These are phyloP conservation scores for Xestia sexstrigata DNA, from an alignment of 2,888 invertebrate genomes.

Conservation along the genomic window DNA sequence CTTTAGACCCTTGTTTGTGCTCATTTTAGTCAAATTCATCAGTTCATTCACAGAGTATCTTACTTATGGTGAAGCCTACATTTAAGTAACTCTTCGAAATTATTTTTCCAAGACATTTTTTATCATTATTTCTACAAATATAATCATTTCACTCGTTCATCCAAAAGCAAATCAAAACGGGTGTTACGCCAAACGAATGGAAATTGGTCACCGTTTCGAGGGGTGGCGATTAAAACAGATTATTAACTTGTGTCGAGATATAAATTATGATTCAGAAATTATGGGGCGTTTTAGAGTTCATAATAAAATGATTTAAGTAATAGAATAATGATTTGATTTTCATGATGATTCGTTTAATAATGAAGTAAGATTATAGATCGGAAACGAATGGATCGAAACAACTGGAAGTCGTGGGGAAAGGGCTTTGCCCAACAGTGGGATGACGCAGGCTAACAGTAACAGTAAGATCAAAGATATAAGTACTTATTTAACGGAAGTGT, in stretches of 20 bases:
- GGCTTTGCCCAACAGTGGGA: too few relatives aligned
- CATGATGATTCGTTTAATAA: conserved; percentile 10
- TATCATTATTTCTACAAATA: conserved; percentile 66
- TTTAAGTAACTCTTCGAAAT: neutral
- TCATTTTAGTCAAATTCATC: neutral
- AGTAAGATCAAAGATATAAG: neutral
- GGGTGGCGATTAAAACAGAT: conserved; percentile 54
- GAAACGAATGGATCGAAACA: too few relatives aligned
- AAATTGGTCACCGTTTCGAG: conserved; percentile 60
- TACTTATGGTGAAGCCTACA: neutral
- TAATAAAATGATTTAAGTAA: conserved; percentile 50
- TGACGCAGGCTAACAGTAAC: too few relatives aligned
- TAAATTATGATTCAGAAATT: conserved; percentile 56
- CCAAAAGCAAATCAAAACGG: conserved; percentile 56
- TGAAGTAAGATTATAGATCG: neutral
- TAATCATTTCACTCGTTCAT: conserved; percentile 72
- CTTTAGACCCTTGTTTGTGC: too few relatives aligned
- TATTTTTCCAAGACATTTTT: neutral
- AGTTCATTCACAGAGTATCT: neutral
- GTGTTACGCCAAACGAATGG: conserved; percentile 57
- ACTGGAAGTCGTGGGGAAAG: too few relatives aligned
- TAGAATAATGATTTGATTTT: conserved; percentile 33
- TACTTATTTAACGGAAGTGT: neutral
- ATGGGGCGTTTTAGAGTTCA: conserved; percentile 53
- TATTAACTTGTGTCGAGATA: conserved; percentile 57